These are phyloP conservation scores for Paramisgurnus dabryanus DNA, from an alignment of 2,113 vertebrate species.

Conservation along the genomic window DNA sequence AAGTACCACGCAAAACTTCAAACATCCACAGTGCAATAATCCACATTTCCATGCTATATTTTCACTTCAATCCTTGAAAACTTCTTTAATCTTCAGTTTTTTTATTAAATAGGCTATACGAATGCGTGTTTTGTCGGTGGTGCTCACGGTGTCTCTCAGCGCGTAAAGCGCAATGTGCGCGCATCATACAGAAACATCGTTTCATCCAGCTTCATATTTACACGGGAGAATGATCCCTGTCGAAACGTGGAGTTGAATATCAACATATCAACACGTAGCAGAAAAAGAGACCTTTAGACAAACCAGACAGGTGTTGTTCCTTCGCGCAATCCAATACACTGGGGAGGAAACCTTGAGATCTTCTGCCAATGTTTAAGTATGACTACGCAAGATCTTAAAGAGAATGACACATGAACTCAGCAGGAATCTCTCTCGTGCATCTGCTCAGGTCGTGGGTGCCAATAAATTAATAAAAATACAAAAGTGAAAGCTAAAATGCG, in stretches of 20 bases:
- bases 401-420: background rate
- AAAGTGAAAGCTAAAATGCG: too few species aligned
- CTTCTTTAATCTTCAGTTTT: background rate
- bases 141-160: background rate
- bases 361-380: background rate
- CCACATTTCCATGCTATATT: conserved; percentile 3
- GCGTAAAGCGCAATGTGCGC: background rate
- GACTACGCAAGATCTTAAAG: background rate
- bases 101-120: background rate
- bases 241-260: background rate
- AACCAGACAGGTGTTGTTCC: background rate
- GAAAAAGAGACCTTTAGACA: background rate
- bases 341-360: conserved; percentile 5
- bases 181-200: background rate
- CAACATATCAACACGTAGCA: background rate
- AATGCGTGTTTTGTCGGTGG: background rate
- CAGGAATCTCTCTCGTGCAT: background rate
- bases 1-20: conserved; percentile 38
- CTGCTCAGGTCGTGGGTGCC: background rate
- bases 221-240: background rate
- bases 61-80: background rate
- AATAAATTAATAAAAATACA: too few species aligned
- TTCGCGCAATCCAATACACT: background rate
- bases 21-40: conserved; percentile 25
- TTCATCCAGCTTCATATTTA: background rate